These are phyloP conservation scores for Labrus mixtus DNA, from an alignment of 2,113 vertebrate genomes.

Conservation along the genomic window DNA sequence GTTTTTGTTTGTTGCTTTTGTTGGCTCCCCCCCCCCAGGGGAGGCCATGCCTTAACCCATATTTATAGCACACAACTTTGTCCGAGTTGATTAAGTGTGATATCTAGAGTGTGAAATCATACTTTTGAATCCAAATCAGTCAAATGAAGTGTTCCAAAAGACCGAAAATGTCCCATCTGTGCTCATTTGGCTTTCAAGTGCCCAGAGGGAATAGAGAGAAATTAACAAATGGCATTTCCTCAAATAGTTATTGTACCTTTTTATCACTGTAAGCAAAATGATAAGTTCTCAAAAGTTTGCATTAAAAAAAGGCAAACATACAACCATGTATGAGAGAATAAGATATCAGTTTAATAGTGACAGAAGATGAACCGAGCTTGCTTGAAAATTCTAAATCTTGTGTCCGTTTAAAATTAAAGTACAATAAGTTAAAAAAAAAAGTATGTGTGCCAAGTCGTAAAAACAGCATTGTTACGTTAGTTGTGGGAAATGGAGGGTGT, in stretches of 20 bases:
- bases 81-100: slow-evolving; percentile 7
- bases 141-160: slow-evolving; percentile 64
- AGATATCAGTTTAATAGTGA: too few relatives aligned
- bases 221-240: slow-evolving; percentile 71
- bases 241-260: slow-evolving; percentile 32
- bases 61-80: neutral
- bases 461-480: slow-evolving; percentile 51
- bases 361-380: neutral
- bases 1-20: too few relatives aligned
- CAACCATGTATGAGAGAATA: neutral
- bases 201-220: slow-evolving; percentile 58
- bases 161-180: slow-evolving; percentile 74
- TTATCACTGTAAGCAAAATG: slow-evolving; percentile 11
- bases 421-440: neutral
- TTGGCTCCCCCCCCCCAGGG: too few relatives aligned
- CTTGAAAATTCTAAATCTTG: slow-evolving; percentile 15
- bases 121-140: slow-evolving; percentile 55
- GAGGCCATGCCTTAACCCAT: neutral
- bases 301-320: neutral
- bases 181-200: slow-evolving; percentile 63
- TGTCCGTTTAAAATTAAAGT: slow-evolving; percentile 30
- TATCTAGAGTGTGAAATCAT: slow-evolving; percentile 64
- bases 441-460: neutral
- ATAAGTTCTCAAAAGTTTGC: neutral
- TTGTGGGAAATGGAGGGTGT: slow-evolving; percentile 71